Evolutionary conservation across 92 coral and sea anemone genomes (phyloP).

Genomic region (Pocillopora meandrina): DNA sequence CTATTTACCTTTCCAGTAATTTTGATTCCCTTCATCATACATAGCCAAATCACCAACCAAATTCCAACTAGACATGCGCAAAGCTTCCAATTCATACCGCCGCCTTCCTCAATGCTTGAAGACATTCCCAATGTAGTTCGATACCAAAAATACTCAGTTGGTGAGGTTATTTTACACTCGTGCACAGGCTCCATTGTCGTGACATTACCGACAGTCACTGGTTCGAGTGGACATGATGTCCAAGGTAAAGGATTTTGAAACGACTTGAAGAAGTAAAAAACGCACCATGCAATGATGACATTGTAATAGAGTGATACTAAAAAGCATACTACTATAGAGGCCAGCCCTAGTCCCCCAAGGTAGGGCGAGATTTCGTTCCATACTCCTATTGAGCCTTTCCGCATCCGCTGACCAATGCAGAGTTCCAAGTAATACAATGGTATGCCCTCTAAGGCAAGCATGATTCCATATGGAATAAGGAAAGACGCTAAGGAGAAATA

Average conservation of each 20-base stretch:
- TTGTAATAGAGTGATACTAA: conserved; percentile 94
- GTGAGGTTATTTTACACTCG: conserved; percentile 72
- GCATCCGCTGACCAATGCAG: conserved; percentile 98
- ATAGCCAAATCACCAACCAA: conserved; percentile 90
- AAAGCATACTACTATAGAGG: conserved; percentile 95
- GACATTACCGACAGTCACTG: conserved; percentile 61
- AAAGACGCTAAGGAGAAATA: conserved; percentile 77
- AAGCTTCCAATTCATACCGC: conserved; percentile 91
- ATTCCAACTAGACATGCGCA: conserved; percentile 86
- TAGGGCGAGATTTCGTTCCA: conserved; percentile 99
- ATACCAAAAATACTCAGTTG: conserved; percentile 97
- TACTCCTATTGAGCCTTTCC: conserved; percentile 99
- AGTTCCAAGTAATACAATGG: conserved; percentile 98
- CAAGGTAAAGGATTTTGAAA: conserved; percentile 96
- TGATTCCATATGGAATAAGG: conserved; percentile 94
- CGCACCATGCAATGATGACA: conserved; percentile 96
- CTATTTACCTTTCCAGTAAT: conserved; percentile 91
- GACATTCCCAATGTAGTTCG: conserved; percentile 87
- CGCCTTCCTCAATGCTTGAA: conserved; percentile 80
- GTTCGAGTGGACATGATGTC: conserved; percentile 86
- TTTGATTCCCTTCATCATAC: conserved; percentile 97
- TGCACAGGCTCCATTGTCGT: conserved; percentile 68
- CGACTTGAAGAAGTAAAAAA: conserved; percentile 92
- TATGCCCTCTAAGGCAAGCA: conserved; percentile 97
- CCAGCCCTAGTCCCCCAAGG: conserved; percentile 94